A percentile compares a stretch with the other conserved stretches of the same genome.
Evolutionary conservation across 2,888 invertebrate species (phyloP).

Genomic region (Mactromeris polynyma): DNA sequence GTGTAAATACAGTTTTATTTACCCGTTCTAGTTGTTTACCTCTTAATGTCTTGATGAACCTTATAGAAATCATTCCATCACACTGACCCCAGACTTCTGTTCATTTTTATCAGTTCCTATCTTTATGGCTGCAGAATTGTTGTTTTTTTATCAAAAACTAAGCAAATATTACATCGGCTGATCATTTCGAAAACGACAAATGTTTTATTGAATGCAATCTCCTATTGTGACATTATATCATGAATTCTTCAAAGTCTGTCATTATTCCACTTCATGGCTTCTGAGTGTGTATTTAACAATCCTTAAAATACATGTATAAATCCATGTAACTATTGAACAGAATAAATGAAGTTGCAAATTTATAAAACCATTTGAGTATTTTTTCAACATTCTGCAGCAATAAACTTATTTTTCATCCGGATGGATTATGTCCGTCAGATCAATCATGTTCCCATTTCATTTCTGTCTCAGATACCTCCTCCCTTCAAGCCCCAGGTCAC

Average conservation of each 20-base stretch:
- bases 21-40: not conserved
- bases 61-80: not conserved
- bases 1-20: not conserved
- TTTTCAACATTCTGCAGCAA: not conserved
- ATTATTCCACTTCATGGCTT: too few relatives aligned
- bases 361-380: not conserved
- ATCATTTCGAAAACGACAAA: too few relatives aligned
- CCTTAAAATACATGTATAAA: too few relatives aligned
- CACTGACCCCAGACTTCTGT: conserved; percentile 29
- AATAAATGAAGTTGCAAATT: too few relatives aligned
- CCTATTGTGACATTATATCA: too few relatives aligned
- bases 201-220: too few relatives aligned
- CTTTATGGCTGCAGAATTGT: conserved; percentile 4
- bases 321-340: too few relatives aligned
- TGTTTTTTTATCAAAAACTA: not conserved
- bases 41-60: not conserved
- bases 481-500: conserved; percentile 91
- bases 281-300: too few relatives aligned
- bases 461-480: conserved; percentile 92
- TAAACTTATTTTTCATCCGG: not conserved
- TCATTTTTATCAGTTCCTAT: conserved; percentile 2
- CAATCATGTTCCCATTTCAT: conserved; percentile 55
- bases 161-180: too few relatives aligned
- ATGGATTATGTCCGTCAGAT: not conserved
- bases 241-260: too few relatives aligned